Conservation (phyloP, 2,888 invertebrate species). For the Bellardia pandia region DNA sequence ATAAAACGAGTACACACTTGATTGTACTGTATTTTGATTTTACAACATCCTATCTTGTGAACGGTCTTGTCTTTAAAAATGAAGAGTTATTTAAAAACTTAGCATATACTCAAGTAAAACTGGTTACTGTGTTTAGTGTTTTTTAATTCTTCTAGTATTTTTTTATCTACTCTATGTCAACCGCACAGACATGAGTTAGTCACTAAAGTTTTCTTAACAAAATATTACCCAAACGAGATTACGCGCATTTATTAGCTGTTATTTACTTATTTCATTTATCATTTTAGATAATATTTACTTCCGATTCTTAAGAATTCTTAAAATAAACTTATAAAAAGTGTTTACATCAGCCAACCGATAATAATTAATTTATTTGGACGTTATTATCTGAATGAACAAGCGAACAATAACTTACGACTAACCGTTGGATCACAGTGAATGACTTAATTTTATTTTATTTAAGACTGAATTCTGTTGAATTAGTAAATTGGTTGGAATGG, state of each 20-base stretch:
- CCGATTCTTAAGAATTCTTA: slow-evolving; percentile 52
- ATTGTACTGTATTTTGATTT: too few species aligned
- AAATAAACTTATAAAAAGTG: slow-evolving; percentile 40
- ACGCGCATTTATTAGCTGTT: slow-evolving; percentile 15
- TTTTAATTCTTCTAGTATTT: neutral
- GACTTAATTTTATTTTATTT: neutral
- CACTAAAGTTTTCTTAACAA: slow-evolving; percentile 20
- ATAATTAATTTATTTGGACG: slow-evolving; percentile 1
- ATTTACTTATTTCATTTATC: slow-evolving; percentile 41
- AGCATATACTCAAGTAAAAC: neutral
- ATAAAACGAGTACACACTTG: too few species aligned
- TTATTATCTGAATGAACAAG: neutral
- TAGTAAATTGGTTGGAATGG: too few species aligned
- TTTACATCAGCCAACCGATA: slow-evolving; percentile 37
- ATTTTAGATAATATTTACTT: slow-evolving; percentile 56
- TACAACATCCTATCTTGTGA: too few species aligned
- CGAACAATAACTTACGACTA: neutral
- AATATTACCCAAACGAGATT: slow-evolving; percentile 25
- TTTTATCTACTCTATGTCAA: neutral
- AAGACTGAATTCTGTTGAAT: too few species aligned
- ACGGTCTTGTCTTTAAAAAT: too few species aligned
- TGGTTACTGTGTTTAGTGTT: neutral
- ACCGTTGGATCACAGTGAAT: neutral
- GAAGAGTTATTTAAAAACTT: too few species aligned
- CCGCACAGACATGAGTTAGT: slow-evolving; percentile 24